Evolutionary conservation across 2,797 vertebrate species (phyloP).

Genomic region (Falco naumanni): DNA sequence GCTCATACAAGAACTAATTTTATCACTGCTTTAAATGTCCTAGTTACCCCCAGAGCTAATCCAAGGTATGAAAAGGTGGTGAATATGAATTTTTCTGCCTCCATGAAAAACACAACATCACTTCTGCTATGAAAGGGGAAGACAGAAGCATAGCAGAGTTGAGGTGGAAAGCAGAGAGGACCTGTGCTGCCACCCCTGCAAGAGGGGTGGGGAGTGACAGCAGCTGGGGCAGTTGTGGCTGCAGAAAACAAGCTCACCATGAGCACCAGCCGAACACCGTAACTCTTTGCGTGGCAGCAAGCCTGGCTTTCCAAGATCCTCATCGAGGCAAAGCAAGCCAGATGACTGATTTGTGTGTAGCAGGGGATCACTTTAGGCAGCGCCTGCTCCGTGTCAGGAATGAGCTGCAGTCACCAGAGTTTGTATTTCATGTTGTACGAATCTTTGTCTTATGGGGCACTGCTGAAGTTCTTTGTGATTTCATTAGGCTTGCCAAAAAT

Average conservation of each 20-base stretch:
- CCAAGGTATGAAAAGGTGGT: not conserved
- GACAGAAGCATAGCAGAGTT: not conserved
- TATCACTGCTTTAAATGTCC: not conserved
- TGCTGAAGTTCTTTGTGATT: not conserved
- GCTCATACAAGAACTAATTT: not conserved
- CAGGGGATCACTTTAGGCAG: not conserved
- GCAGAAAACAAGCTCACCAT: not conserved
- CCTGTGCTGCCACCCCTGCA: fast-evolving
- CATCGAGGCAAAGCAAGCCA: not conserved
- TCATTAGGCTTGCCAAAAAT: not conserved
- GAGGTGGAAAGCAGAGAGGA: not conserved
- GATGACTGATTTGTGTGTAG: not conserved
- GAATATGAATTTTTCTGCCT: not conserved
- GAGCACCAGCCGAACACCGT: not conserved
- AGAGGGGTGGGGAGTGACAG: not conserved
- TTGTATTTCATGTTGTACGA: not conserved
- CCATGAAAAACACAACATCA: not conserved
- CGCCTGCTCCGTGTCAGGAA: not conserved
- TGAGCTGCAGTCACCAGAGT: not conserved
- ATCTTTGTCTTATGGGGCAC: not conserved
- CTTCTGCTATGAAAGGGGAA: not conserved
- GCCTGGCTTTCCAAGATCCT: not conserved
- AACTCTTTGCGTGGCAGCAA: not conserved
- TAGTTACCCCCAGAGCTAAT: not conserved
- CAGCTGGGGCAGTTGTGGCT: not conserved